Percentiles rank a stretch among this genome's conserved stretches.
Evolutionary conservation across 1,140 invertebrate genomes (phyloP).

Genomic region (Drosophila albomicans): DNA sequence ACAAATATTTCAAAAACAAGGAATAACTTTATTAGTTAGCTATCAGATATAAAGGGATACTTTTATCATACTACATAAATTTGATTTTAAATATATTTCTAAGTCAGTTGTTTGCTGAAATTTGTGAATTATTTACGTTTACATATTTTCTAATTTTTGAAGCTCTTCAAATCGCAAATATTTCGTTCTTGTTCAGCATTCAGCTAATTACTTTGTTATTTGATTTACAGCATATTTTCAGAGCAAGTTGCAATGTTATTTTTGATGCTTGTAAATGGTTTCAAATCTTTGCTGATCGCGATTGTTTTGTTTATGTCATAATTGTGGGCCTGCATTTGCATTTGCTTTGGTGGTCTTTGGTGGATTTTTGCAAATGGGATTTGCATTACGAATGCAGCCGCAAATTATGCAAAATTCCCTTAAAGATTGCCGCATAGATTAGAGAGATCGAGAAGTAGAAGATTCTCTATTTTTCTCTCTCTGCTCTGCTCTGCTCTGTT

Average conservation of each 20-base stretch:
- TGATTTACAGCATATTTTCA: neutral
- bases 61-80: too few relatives aligned
- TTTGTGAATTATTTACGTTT: too few relatives aligned
- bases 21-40: too few relatives aligned
- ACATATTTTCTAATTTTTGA: too few relatives aligned
- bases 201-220: too few relatives aligned
- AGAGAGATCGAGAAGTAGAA: slow-evolving; percentile 1
- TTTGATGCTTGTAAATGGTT: slow-evolving; percentile 9
- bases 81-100: too few relatives aligned
- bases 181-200: neutral
- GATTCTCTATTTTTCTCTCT: neutral
- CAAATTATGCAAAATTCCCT: slow-evolving; percentile 78
- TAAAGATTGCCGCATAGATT: slow-evolving; percentile 75
- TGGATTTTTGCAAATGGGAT: slow-evolving; percentile 43
- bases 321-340: slow-evolving; percentile 16
- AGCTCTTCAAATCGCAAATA: too few relatives aligned
- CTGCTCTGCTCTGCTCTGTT: neutral
- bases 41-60: too few relatives aligned
- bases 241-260: slow-evolving; percentile 34
- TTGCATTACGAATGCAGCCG: slow-evolving; percentile 59
- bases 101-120: too few relatives aligned
- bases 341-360: slow-evolving; percentile 17
- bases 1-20: too few relatives aligned
- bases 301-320: slow-evolving; percentile 21
- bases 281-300: slow-evolving; percentile 17